Percentiles rank a stretch among this genome's conserved stretches.
Conservation (phyloP, 2,113 vertebrate species). For the Notarius quadriscutis region DNA sequence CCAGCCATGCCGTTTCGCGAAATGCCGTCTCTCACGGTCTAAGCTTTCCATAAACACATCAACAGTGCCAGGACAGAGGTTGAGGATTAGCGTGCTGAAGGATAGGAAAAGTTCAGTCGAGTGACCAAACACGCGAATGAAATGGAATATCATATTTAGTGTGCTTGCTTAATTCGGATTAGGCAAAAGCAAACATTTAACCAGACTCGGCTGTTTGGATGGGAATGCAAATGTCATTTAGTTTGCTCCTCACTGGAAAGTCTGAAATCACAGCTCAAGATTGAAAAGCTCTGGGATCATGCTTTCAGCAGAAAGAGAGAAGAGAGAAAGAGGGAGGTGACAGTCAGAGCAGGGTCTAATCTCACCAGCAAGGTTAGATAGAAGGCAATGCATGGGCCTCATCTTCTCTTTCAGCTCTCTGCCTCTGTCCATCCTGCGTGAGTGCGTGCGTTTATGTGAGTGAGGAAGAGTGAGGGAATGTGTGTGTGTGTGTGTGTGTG, state of each 20-base stretch:
- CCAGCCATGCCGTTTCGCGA: constrained; percentile 64
- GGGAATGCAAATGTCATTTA: constrained; percentile 69
- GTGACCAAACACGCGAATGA: constrained; percentile 67
- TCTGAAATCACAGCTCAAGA: constrained; percentile 61
- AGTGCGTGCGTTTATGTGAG: constrained; percentile 33
- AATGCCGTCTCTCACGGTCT: constrained; percentile 62
- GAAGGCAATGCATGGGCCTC: constrained; percentile 52
- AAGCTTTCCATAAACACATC: constrained; percentile 7
- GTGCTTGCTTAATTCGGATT: constrained; percentile 73
- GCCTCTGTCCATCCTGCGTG: constrained; percentile 46
- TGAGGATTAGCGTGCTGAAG: constrained; percentile 21
- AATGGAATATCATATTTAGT: constrained; percentile 71
- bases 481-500: constrained; percentile 50
- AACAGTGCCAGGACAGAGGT: constrained; percentile 45
- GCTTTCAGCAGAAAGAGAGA: background rate
- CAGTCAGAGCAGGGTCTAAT: constrained; percentile 38
- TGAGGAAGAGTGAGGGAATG: constrained; percentile 60
- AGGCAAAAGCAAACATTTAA: constrained; percentile 74
- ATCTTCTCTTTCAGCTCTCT: constrained; percentile 56
- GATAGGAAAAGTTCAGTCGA: constrained; percentile 66
- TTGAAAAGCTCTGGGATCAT: constrained; percentile 12
- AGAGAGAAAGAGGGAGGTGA: background rate
- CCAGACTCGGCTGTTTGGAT: constrained; percentile 63
- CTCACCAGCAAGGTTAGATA: constrained; percentile 66
- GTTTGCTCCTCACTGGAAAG: constrained; percentile 68